Conservation (phyloP, 2,797 vertebrate genomes). For the Hafferia zeledoni region DNA sequence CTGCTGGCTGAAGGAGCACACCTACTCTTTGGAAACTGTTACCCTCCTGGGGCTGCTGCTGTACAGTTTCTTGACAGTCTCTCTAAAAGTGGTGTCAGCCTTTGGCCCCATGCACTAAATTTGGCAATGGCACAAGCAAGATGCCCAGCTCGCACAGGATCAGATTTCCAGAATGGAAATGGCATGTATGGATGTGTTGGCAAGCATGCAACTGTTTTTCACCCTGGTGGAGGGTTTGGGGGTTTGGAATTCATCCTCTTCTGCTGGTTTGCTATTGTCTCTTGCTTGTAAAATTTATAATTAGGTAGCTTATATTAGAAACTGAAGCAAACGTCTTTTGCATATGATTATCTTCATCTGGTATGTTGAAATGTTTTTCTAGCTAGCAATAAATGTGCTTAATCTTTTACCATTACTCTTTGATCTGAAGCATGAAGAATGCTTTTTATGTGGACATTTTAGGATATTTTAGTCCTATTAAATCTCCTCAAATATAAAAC, state of each 20-base stretch:
- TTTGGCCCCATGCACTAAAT: not conserved
- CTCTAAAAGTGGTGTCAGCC: not conserved
- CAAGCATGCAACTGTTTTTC: not conserved
- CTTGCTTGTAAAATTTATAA: constrained; percentile 3
- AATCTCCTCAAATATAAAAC: not conserved
- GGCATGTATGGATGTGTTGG: not conserved
- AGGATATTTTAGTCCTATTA: not conserved
- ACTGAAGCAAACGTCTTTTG: not conserved
- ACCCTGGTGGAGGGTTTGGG: not conserved
- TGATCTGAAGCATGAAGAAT: not conserved
- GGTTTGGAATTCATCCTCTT: not conserved
- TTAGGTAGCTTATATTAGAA: not conserved
- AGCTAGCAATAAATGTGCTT: not conserved
- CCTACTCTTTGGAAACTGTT: not conserved
- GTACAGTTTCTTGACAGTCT: not conserved
- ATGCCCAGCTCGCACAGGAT: not conserved
- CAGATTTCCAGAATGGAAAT: not conserved
- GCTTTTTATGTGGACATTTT: not conserved
- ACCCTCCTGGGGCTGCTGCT: not conserved
- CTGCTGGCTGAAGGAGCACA: not conserved
- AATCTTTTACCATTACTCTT: not conserved
- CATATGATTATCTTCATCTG: constrained; percentile 1
- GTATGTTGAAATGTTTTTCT: constrained; percentile 4
- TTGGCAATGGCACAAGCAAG: not conserved
- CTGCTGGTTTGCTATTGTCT: not conserved